Base-by-base conservation (phyloP, 64 coral and sea anemone species). In the Astreopora myriophthalma region DNA sequence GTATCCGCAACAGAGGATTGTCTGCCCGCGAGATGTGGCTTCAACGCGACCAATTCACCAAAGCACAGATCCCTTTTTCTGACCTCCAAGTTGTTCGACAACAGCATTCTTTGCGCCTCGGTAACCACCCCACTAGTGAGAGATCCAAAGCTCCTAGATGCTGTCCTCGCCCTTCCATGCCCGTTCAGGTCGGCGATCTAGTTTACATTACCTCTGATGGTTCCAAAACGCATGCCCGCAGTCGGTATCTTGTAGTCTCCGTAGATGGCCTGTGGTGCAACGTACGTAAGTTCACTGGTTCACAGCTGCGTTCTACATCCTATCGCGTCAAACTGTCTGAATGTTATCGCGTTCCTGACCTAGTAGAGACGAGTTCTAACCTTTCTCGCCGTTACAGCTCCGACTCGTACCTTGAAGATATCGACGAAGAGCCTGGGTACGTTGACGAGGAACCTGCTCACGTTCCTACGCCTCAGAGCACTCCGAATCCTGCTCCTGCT, bases 81-180 rank as follows among this genome's bases (percentile, higher is more conserved):
- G 84, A 93, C 55, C 38, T 77, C 1, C 65, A 42, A 44, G 38
- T 88, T 22, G 35, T 93, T 71, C 20, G 23, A n/a, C 69, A 78
- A 39, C 69, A 93, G 48, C 85, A 93, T 38, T 23, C 86, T 44
- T 29, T 28, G 38, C 74, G 64, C 16, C 64, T 88, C 10, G 34
- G 87, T 51, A 87, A 93, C 75, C 83, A 93, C 31, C 84, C 75
- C 5, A 34, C 38, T 32, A 93, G 84, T 72, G 85, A 94, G 23
- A 80, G 33, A 24, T 94, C 92, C 34, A 71, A 94, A 74, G 92
- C 85, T 3, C 67, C 92, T 24, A 16, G 52, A 6, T 19, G 52
- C 8, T 58, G 52, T 58, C 52, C 52, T 58, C n/a, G 20, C 2
- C 52, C 17, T 58, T 6, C 52, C 35, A n/a, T 58, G 52, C 11